Evolutionary conservation across 1,140 invertebrate species (phyloP), one percentile per base, ranked within the genome.

Genomic region (Lepidurus apus): DNA sequence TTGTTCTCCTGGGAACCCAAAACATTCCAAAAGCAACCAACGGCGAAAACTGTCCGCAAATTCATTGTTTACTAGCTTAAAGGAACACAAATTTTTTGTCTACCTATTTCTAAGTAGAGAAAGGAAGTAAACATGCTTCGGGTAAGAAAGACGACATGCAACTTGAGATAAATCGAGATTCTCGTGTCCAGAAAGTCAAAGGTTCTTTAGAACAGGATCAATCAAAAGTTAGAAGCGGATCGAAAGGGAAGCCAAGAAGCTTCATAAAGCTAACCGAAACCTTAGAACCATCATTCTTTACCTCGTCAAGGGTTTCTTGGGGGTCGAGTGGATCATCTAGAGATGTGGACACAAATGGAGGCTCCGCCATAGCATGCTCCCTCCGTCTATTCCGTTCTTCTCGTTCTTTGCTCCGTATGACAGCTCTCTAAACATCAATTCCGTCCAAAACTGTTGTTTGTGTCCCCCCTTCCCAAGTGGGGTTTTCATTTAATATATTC

Each of bases 401-500:
- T 75, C n/a, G 75, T 53, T 74, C 26, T 78, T 43, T 65, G 21
- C 53, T 65, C 13, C 53, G 17, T 17, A 65, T 21, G 6, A 21
- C 53, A 65, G 53, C 53, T 65, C 53, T 65, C 53, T 65, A 65
- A 65, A 7, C 7, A 13, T n/a, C 17, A 65, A 65, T 21, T 13
- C 2, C 53, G 17, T 65, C 17, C 21, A 65, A 65, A 13, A 21
- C 17, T 65, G 17, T 65, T 21, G 8, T 21, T 17, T 65, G 17
- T n/a, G 21, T 21, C 21, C 21, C 21, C 5, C 13, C 0, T n/a
- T n/a, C n/a, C 74, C 4, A 75, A 75, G 43, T 13, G n/a, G 81
- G 73, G 45, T 82, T 83, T 79, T 84, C 82, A 24, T 80, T 47
- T 42, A 82, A 76, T 0, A 85, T 53, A 26, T 84, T 81, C 75